Percentiles rank a stretch among this genome's conserved stretches.
These are phyloP conservation scores for Tragelaphus imberbis DNA, from an alignment of 2,113 vertebrate species.

Conservation along the genomic window DNA sequence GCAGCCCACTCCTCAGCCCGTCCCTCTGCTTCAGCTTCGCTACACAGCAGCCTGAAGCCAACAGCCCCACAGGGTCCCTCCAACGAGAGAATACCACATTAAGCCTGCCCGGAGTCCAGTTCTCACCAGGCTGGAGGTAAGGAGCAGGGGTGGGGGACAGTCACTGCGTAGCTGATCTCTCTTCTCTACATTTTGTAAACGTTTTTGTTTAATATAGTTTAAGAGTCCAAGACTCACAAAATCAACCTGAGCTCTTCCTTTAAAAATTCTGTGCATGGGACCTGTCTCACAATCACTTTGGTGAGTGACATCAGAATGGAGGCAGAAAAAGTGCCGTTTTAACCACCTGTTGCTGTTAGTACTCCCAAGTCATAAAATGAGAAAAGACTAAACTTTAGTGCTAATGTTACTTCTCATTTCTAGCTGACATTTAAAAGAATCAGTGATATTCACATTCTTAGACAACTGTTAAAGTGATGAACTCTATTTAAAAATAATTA, in stretches of 20 bases:
- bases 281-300: neutral
- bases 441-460: constrained; percentile 8
- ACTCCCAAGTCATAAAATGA: neutral
- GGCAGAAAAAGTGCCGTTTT: neutral
- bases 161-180: neutral
- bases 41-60: neutral
- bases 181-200: neutral
- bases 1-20: neutral
- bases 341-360: neutral
- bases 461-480: neutral
- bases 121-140: neutral
- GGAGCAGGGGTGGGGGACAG: neutral
- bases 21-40: neutral
- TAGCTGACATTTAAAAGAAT: neutral
- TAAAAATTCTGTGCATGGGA: neutral
- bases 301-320: neutral
- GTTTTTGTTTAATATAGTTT: neutral
- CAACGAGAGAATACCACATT: neutral
- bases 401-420: neutral
- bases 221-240: neutral
- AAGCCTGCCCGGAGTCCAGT: neutral
- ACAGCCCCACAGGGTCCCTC: neutral
- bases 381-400: neutral
- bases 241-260: neutral
- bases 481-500: neutral